A percentile compares a stretch with the other conserved stretches of the same genome.
Evolutionary conservation across 2,113 vertebrate species (phyloP).

Genomic region (Isichthys henryi): DNA sequence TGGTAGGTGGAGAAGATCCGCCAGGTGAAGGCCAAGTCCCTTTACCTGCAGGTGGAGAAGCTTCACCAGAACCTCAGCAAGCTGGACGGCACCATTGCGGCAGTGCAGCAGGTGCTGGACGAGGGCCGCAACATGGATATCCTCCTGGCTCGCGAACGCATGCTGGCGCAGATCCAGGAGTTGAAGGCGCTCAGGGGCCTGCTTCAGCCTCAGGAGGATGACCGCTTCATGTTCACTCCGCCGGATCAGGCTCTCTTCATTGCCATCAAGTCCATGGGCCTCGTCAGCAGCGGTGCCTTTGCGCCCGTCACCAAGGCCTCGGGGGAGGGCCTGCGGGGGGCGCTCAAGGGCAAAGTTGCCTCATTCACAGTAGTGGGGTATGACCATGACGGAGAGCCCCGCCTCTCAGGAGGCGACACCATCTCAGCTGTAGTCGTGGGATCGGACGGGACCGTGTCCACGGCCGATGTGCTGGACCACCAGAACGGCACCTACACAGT

Average conservation of each 20-base stretch:
- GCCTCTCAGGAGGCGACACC: constrained; percentile 83
- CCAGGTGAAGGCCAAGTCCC: constrained; percentile 94
- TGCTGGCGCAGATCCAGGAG: constrained; percentile 93
- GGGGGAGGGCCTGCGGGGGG: constrained; percentile 83
- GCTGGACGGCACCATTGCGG: constrained; percentile 88
- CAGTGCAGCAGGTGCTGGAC: constrained; percentile 89
- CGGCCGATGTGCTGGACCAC: constrained; percentile 80
- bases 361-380: constrained; percentile 92
- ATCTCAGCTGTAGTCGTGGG: constrained; percentile 78
- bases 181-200: constrained; percentile 82
- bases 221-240: constrained; percentile 90
- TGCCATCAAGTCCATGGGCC: constrained; percentile 89
- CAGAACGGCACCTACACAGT: constrained; percentile 88
- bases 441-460: constrained; percentile 75
- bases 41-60: constrained; percentile 95
- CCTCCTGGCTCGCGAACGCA: constrained; percentile 85
- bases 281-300: constrained; percentile 92
- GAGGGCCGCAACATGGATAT: constrained; percentile 87
- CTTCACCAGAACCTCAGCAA: constrained; percentile 91
- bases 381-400: constrained; percentile 86
- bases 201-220: constrained; percentile 89
- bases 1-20: constrained; percentile 97
- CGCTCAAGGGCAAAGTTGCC: constrained; percentile 84
- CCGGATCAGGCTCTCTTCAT: constrained; percentile 87
- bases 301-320: constrained; percentile 89